Evolutionary conservation across 2,888 invertebrate species (phyloP).

Genomic region (Bhutanitis thaidina): DNA sequence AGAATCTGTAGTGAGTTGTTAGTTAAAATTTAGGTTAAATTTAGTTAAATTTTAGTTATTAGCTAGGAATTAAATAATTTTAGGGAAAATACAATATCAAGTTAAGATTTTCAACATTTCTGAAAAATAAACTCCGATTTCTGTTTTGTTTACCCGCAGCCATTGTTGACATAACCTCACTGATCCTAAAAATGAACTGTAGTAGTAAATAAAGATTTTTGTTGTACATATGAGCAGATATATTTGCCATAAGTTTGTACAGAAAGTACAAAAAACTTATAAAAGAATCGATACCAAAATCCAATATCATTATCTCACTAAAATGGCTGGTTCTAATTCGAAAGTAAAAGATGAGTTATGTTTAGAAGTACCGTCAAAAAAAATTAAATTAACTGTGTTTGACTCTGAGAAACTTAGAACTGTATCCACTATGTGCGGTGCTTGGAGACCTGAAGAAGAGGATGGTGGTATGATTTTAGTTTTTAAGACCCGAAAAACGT

Average conservation of each 20-base stretch:
- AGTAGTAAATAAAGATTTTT: neutral
- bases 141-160: neutral
- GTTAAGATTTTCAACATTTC: neutral
- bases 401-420: conserved; percentile 41
- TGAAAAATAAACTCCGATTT: no score
- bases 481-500: conserved; percentile 52
- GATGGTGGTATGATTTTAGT: conserved; percentile 70
- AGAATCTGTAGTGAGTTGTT: no score
- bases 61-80: no score
- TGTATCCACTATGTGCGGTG: conserved; percentile 73
- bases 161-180: conserved; percentile 7
- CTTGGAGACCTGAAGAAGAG: conserved; percentile 71
- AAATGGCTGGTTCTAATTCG: conserved; percentile 40
- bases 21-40: no score
- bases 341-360: conserved; percentile 43
- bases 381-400: conserved; percentile 42
- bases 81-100: neutral
- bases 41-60: no score
- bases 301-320: conserved; percentile 22
- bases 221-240: conserved; percentile 6
- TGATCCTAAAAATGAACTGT: neutral
- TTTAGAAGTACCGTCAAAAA: conserved; percentile 48
- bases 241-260: neutral
- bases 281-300: conserved; percentile 14
- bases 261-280: neutral